Base-by-base conservation (phyloP, 1,140 invertebrate genomes). In the Capitella teleta region DNA sequence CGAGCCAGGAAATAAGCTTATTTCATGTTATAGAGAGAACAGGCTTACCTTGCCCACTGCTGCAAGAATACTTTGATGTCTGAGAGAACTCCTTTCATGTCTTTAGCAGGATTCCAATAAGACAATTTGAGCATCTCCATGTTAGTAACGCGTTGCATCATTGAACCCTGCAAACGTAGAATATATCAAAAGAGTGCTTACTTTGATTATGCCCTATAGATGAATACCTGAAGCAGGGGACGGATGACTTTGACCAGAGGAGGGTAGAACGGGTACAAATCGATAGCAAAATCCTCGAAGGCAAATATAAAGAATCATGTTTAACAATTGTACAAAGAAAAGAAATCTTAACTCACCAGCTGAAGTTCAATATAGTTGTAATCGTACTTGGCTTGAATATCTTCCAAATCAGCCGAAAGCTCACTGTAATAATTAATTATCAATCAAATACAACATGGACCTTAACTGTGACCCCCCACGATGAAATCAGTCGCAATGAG, bases 201-300 rank as follows among this genome's bases (percentile, higher is more conserved):
- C 32, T 18, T 38, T 38, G 16, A 38, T 21, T n/a, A n/a, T n/a
- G n/a, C n/a, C n/a, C n/a, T n/a, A n/a, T n/a, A n/a, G n/a, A n/a
- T n/a, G n/a, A n/a, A n/a, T n/a, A 59, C 60, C 58, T 62, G 58
- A 18, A 68, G 53, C 40, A 63, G 55, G 14, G 67, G 67, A 14
- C 66, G 57, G 16, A 70, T 54, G 6, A 70, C 61, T 52, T 67
- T 66, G 3, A 68, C 60, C 10, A 67, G 42, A 8, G 67, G 67
- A 21, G 67, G 67, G 53, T 67, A 68, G 48, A 68, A 68, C 26
- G 67, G 67, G 43, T 69, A 68, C 25, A 68, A 55, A 56, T 68
- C 67, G 53, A 68, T 68, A 16, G 65, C 62, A 53, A 70, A 70
- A 19, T 59, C 61, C 61, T 62, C 48, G 40, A 40, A 10, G 3